phyloP scores from a whole-genome alignment of 2,888 invertebrate species.

The Rhimphoctona megacephalus region DNA sequence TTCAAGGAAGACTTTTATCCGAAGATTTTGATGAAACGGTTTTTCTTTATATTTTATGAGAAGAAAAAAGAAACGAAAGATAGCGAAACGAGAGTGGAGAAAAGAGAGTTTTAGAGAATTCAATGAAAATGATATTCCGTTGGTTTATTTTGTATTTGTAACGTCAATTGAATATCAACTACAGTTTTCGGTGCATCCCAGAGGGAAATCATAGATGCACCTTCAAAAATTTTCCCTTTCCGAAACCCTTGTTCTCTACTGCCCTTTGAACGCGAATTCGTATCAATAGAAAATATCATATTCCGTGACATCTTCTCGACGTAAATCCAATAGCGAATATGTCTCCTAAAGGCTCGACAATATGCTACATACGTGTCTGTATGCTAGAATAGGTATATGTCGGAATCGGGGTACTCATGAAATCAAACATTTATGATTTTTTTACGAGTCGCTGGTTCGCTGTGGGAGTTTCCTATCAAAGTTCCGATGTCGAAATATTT shows the following conservation, averaged over 20 bases:
- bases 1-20: constrained; percentile 16
- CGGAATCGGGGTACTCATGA: background rate
- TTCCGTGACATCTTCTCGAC: constrained; percentile 74
- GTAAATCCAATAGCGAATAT: constrained; percentile 73
- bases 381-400: background rate
- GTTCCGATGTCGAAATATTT: background rate
- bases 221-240: constrained; percentile 39
- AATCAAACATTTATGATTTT: constrained; percentile 60
- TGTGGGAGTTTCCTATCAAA: constrained; percentile 44
- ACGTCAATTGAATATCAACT: constrained; percentile 52
- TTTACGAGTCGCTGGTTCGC: constrained; percentile 29
- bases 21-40: constrained; percentile 9
- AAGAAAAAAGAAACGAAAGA: constrained; percentile 1
- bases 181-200: constrained; percentile 27
- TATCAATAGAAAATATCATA: constrained; percentile 74
- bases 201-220: constrained; percentile 49
- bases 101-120: constrained; percentile 21
- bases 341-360: constrained; percentile 28
- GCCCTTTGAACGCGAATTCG: constrained; percentile 49
- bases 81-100: background rate
- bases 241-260: constrained; percentile 68
- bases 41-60: background rate
- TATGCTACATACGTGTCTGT: background rate
- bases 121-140: constrained; percentile 30
- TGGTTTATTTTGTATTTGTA: constrained; percentile 46